Conservation (phyloP, 2,888 invertebrate species). For the Rutpela maculata region DNA sequence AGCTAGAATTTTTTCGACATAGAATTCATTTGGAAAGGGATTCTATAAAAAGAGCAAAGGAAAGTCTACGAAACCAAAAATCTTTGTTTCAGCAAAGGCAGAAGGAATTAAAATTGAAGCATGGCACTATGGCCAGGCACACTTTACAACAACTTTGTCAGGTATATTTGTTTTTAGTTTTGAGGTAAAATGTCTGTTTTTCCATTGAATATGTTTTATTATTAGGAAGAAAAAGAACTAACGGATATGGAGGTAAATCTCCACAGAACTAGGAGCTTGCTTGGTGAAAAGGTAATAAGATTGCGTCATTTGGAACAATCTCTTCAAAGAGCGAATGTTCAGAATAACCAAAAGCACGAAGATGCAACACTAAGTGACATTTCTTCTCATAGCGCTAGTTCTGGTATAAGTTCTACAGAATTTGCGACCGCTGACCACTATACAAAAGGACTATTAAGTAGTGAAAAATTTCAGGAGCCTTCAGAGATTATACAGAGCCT, state of each 20-base stretch:
- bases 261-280: slow-evolving; percentile 86
- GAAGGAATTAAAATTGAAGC: slow-evolving; percentile 75
- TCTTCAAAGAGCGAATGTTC: slow-evolving; percentile 78
- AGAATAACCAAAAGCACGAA: slow-evolving; percentile 71
- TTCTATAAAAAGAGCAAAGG: slow-evolving; percentile 88
- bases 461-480: slow-evolving; percentile 79
- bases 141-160: slow-evolving; percentile 77
- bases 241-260: slow-evolving; percentile 90
- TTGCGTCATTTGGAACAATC: slow-evolving; percentile 88
- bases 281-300: slow-evolving; percentile 89
- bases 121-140: slow-evolving; percentile 74
- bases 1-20: slow-evolving; percentile 89
- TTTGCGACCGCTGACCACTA: slow-evolving; percentile 76
- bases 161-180: slow-evolving; percentile 64
- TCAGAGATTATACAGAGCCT: slow-evolving; percentile 83
- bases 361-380: slow-evolving; percentile 82
- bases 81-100: slow-evolving; percentile 81
- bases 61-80: slow-evolving; percentile 82
- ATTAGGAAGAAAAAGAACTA: slow-evolving; percentile 86
- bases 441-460: slow-evolving; percentile 60
- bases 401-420: slow-evolving; percentile 82
- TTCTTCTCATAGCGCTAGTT: slow-evolving; percentile 79
- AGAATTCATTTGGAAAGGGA: slow-evolving; percentile 88
- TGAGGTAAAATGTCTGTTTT: neutral
- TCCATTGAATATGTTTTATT: slow-evolving; percentile 54